Percentiles rank a stretch among this genome's conserved stretches.
Conservation (phyloP, 2,797 vertebrate species). For the Fringilla coelebs region DNA sequence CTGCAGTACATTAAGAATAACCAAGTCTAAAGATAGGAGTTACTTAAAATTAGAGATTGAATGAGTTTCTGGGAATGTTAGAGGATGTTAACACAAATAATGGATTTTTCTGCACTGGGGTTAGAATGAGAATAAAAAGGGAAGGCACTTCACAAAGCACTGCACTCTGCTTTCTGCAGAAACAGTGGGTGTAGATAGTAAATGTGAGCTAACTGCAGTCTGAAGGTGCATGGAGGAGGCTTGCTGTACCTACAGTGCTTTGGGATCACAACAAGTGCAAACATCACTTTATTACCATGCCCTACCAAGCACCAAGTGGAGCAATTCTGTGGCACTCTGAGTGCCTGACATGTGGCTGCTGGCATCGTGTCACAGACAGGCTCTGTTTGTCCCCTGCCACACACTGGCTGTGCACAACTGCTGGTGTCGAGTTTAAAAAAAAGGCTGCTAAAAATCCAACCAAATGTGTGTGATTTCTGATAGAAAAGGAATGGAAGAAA, state of each 20-base stretch:
- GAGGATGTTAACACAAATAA: neutral
- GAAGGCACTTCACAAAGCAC: neutral
- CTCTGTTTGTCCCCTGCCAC: neutral
- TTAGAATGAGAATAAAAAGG: neutral
- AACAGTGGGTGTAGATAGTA: neutral
- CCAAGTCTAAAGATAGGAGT: neutral
- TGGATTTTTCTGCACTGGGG: neutral
- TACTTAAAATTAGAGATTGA: neutral
- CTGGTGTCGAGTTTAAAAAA: neutral
- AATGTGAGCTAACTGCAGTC: neutral
- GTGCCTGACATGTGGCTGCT: neutral
- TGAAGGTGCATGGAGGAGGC: neutral
- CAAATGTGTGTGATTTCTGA: neutral
- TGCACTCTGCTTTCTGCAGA: neutral
- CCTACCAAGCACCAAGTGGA: neutral
- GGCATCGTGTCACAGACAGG: accelerated
- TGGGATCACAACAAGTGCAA: neutral
- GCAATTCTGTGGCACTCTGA: accelerated
- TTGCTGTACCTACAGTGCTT: neutral
- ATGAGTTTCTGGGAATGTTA: neutral
- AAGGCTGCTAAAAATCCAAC: neutral
- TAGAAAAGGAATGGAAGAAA: neutral
- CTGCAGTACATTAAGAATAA: neutral
- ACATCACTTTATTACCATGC: accelerated
- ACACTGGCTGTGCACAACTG: accelerated